Percentiles rank a stretch among this genome's conserved stretches.
Conservation (phyloP, 2,113 vertebrate genomes). For the Callopanchax toddi region DNA sequence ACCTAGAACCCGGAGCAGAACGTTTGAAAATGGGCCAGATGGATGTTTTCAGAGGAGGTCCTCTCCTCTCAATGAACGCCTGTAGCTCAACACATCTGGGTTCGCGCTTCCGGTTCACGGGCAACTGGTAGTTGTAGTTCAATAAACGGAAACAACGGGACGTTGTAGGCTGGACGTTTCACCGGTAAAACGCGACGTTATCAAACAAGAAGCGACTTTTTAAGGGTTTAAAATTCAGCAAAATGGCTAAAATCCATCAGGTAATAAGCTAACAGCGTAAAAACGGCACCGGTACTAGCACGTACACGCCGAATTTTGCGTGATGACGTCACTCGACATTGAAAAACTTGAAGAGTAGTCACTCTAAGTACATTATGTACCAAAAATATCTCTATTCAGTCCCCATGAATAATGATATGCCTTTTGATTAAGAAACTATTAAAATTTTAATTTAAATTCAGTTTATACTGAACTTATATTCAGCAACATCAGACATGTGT, state of each 20-base stretch:
- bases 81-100: slow-evolving; percentile 27
- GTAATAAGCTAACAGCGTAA: too few relatives aligned
- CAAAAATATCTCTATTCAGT: too few relatives aligned
- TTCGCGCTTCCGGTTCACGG: not conserved
- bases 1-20: slow-evolving; percentile 6
- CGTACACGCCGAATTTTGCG: not conserved
- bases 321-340: not conserved
- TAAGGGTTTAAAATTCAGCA: too few relatives aligned
- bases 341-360: rapidly evolving
- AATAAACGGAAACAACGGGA: too few relatives aligned
- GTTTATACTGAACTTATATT: too few relatives aligned
- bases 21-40: slow-evolving; percentile 1
- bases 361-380: slow-evolving; percentile 1
- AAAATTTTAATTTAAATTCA: too few relatives aligned
- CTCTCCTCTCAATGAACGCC: slow-evolving; percentile 30
- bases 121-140: slow-evolving; percentile 69
- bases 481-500: too few relatives aligned
- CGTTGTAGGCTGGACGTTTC: not conserved
- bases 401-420: too few relatives aligned
- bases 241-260: too few relatives aligned
- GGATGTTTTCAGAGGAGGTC: not conserved
- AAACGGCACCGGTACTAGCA: not conserved
- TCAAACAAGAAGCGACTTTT: not conserved
- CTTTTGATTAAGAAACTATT: too few relatives aligned
- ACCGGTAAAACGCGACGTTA: not conserved